Conservation (phyloP, 2,797 vertebrate genomes). For the Dipus sagitta region DNA sequence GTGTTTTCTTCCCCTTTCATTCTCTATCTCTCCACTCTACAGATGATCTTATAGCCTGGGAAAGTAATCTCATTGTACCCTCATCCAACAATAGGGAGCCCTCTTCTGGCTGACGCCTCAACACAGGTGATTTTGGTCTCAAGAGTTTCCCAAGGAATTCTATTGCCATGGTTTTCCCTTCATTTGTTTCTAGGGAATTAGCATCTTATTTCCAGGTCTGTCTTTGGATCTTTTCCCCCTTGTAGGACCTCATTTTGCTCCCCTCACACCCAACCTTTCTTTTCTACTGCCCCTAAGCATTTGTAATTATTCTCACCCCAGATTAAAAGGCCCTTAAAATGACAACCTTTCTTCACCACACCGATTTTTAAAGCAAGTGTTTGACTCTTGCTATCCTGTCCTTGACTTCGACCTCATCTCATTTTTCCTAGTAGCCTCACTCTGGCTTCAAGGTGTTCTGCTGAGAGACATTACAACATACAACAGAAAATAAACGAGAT, state of each 20-base stretch:
- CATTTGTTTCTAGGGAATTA: conserved; percentile 35
- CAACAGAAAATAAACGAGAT: not conserved
- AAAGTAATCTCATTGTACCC: not conserved
- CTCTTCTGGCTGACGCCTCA: not conserved
- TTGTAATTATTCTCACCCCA: not conserved
- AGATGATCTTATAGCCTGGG: not conserved
- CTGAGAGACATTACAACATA: not conserved
- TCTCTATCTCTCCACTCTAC: not conserved
- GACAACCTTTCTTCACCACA: not conserved
- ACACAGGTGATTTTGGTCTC: not conserved
- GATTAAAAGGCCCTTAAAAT: not conserved
- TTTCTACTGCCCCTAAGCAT: not conserved
- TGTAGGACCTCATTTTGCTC: not conserved
- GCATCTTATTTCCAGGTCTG: not conserved
- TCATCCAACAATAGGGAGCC: not conserved
- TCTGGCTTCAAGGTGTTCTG: not conserved
- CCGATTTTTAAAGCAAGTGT: not conserved
- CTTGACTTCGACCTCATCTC: not conserved
- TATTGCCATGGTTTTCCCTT: conserved; percentile 33
- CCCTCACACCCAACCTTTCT: not conserved
- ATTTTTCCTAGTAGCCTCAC: not conserved
- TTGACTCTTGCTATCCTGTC: not conserved
- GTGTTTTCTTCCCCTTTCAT: not conserved
- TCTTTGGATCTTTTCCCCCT: not conserved
- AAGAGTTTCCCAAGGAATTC: not conserved